Percentiles rank a stretch among this genome's conserved stretches.
Evolutionary conservation across 2,113 vertebrate species (phyloP).

Genomic region (Ochotona curzoniae): DNA sequence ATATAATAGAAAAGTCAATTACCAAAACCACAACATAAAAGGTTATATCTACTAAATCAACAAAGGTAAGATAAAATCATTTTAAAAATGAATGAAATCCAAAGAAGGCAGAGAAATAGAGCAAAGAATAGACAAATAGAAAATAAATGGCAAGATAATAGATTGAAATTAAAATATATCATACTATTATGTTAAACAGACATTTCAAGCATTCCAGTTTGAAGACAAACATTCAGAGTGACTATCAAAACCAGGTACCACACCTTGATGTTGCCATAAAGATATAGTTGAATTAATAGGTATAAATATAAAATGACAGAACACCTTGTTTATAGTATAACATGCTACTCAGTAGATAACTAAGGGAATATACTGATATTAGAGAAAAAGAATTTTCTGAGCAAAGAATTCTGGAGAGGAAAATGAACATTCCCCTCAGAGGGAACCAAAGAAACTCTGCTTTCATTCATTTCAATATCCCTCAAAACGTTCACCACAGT

Average conservation of each 20-base stretch:
- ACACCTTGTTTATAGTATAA: background rate
- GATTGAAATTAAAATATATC: background rate
- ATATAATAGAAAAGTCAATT: background rate
- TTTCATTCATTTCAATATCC: background rate
- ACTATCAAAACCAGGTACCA: background rate
- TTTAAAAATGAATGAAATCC: background rate
- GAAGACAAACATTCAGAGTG: background rate
- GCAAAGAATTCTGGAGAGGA: background rate
- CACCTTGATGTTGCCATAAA: background rate
- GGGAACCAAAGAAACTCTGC: background rate
- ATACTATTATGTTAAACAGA: background rate
- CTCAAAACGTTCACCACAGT: background rate
- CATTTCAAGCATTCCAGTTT: background rate
- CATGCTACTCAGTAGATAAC: background rate
- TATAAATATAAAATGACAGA: slow-evolving; percentile 32
- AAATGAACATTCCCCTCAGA: background rate
- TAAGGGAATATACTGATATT: background rate
- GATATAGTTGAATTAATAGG: background rate
- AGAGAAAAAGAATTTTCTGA: slow-evolving; percentile 41
- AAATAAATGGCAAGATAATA: background rate
- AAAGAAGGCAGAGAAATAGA: too few species aligned
- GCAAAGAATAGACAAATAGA: too few species aligned
- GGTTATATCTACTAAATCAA: background rate
- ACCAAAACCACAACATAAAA: background rate
- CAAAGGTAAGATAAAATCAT: background rate